Conservation (phyloP, 2,113 vertebrate species). For the Nansenia antarctica region DNA sequence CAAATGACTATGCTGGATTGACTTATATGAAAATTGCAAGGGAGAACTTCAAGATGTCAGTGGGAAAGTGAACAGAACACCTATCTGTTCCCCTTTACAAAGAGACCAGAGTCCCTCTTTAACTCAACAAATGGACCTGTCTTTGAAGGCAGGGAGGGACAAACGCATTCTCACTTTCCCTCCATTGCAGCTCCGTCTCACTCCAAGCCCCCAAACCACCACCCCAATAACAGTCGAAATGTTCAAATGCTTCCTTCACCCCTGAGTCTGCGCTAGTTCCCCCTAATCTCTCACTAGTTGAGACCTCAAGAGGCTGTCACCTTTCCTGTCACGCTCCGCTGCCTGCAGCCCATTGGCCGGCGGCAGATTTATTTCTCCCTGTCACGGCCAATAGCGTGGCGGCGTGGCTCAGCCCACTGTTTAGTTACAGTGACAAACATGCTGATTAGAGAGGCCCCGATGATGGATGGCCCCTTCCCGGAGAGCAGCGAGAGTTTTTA, state of each 20-base stretch:
- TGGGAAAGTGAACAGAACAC: constrained; percentile 60
- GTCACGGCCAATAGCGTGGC: constrained; percentile 82
- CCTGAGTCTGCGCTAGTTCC: constrained; percentile 64
- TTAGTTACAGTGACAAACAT: constrained; percentile 87
- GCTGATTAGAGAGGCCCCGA: constrained; percentile 78
- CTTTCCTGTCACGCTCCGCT: constrained; percentile 72
- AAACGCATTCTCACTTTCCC: constrained; percentile 61
- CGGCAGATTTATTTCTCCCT: constrained; percentile 83
- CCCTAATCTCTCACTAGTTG: constrained; percentile 76
- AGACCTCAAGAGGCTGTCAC: constrained; percentile 71
- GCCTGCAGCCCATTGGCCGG: constrained; percentile 77
- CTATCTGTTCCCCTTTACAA: constrained; percentile 66
- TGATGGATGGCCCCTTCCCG: constrained; percentile 85
- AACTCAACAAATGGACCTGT: constrained; percentile 77
- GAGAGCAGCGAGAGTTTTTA: constrained; percentile 81
- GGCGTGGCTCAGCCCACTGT: constrained; percentile 70
- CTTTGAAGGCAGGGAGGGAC: constrained; percentile 43
- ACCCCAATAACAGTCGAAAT: constrained; percentile 66
- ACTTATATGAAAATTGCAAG: background rate
- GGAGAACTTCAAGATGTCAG: constrained; percentile 16
- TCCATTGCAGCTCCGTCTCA: constrained; percentile 34
- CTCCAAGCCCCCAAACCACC: constrained; percentile 30
- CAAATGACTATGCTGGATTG: background rate
- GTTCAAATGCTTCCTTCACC: constrained; percentile 73
- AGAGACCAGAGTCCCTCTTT: constrained; percentile 58